Percentiles rank a stretch among this genome's conserved stretches.
These are phyloP conservation scores for Borostomias antarcticus DNA, from an alignment of 2,797 vertebrate genomes.

Conservation along the genomic window DNA sequence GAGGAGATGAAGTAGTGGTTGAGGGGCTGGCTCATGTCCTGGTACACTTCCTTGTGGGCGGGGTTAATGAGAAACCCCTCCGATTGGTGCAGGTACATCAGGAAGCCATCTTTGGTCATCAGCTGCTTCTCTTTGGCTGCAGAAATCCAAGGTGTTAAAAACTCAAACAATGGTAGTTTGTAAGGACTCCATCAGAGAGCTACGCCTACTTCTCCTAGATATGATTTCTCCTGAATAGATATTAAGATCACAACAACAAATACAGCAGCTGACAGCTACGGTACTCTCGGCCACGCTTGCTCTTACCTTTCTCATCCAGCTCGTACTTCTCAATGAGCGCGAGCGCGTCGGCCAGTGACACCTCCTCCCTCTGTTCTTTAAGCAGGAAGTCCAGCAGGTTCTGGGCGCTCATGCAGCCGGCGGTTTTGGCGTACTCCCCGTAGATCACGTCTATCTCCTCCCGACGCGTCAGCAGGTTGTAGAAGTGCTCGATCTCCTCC, in stretches of 20 bases:
- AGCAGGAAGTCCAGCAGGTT: slow-evolving; percentile 84
- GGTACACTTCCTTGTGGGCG: slow-evolving; percentile 81
- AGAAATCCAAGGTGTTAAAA: slow-evolving; percentile 9
- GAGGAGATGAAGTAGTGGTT: slow-evolving; percentile 96
- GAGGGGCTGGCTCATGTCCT: slow-evolving; percentile 94
- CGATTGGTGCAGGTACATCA: slow-evolving; percentile 86
- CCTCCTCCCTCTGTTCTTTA: slow-evolving; percentile 80
- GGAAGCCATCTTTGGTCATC: slow-evolving; percentile 94
- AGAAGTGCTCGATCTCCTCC: slow-evolving; percentile 89
- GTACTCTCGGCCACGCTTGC: neutral
- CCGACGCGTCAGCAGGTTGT: slow-evolving; percentile 86
- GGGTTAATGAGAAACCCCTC: slow-evolving; percentile 82
- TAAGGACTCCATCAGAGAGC: too few species aligned
- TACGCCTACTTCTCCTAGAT: too few species aligned
- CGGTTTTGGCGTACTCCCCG: slow-evolving; percentile 68
- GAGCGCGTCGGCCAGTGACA: slow-evolving; percentile 71
- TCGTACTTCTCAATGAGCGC: slow-evolving; percentile 88
- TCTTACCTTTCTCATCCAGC: slow-evolving; percentile 83
- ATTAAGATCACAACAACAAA: neutral
- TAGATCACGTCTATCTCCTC: slow-evolving; percentile 87
- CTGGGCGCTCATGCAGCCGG: slow-evolving; percentile 78
- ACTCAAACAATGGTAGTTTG: neutral
- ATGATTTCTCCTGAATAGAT: neutral
- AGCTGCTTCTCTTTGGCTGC: slow-evolving; percentile 85
- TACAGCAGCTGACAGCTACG: too few species aligned